Evolutionary conservation across 2,888 invertebrate species (phyloP), one percentile per base, ranked within the genome.

Genomic region (Drosophila meridiana): DNA sequence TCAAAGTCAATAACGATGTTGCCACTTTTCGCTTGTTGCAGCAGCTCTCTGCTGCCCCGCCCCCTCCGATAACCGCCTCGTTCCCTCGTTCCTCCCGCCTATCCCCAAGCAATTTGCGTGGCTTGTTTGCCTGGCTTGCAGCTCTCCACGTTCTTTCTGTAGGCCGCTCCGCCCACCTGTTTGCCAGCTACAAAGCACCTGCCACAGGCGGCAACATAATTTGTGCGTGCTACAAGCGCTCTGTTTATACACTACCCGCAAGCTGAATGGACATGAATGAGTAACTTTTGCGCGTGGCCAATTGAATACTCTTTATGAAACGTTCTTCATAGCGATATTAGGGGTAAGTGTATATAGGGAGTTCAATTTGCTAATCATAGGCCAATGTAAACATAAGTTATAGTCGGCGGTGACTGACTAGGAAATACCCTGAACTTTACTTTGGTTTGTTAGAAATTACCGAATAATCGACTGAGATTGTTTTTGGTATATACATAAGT

Each of bases 1-100:
- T 47, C 60, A 75, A 75, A 70, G 65, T 75, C 75, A 75, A 70
- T 66, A 61, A 69, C 53, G 70, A 20, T 62, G 69, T 40, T 64
- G 55, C 55, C 66, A 59, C 65, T 50, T 63, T 53, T 56, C 34
- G 62, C 40, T 20, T 67, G 47, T 32, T 55, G 55, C 38, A 53
- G 42, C 6, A 20, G 30, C 43, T 14, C 20, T 38, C 28, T 20
- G 3, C 48, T 26, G 59, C 50, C 50, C 9, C 73, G 67, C 68
- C 62, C 38, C 13, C 14, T 4, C 40, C 40, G 6, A 14, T 6
- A 40, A 55, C 48, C 36, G 38, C 47, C 45, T 3, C 42, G 3
- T n/a, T 13, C 3, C 47, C 2, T 6, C 6, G 14, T 2, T 20
- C 20, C 20, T 20, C 20, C 57, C 45, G 2, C n/a, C 20, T 36